These are phyloP conservation scores for Drosophila affinis DNA, from an alignment of 2,888 invertebrate genomes.

Conservation along the genomic window DNA sequence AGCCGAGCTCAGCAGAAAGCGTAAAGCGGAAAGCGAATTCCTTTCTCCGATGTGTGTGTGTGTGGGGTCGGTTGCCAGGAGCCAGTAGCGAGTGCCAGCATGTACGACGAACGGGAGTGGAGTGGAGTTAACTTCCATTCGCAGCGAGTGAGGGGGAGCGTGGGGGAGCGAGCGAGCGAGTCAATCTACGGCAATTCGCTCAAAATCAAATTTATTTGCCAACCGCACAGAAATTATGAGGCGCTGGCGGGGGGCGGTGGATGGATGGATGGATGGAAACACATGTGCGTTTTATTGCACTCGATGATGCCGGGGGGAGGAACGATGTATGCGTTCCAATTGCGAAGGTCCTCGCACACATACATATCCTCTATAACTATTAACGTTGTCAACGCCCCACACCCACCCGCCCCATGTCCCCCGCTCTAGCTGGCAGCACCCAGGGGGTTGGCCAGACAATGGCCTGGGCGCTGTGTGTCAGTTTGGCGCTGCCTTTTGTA, in stretches of 20 bases:
- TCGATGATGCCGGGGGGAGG: conserved; percentile 42
- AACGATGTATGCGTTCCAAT: conserved; percentile 57
- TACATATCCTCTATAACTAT: conserved; percentile 59
- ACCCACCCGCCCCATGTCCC: conserved; percentile 11
- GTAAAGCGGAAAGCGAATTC: conserved; percentile 7
- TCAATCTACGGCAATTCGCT: conserved; percentile 68
- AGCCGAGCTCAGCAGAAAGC: conserved; percentile 52
- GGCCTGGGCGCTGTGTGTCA: conserved; percentile 11
- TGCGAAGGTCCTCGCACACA: conserved; percentile 35
- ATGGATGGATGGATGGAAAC: conserved; percentile 7
- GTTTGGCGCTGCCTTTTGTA: conserved; percentile 59
- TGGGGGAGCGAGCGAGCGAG: conserved; percentile 15
- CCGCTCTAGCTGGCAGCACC: too few species aligned
- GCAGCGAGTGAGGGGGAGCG: not conserved
- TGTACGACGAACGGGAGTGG: not conserved
- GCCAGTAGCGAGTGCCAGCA: too few species aligned
- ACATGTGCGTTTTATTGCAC: conserved; percentile 76
- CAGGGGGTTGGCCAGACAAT: conserved; percentile 9
- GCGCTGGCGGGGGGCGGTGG: not conserved
- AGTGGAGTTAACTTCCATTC: conserved; percentile 2
- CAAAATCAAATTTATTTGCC: conserved; percentile 76
- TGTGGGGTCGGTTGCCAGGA: conserved; percentile 4
- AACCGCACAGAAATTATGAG: conserved; percentile 75
- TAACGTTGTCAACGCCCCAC: conserved; percentile 69
- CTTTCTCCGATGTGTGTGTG: conserved; percentile 6